Evolutionary conservation across 2,888 invertebrate genomes (phyloP).

Genomic region (Lepidonotus clava): DNA sequence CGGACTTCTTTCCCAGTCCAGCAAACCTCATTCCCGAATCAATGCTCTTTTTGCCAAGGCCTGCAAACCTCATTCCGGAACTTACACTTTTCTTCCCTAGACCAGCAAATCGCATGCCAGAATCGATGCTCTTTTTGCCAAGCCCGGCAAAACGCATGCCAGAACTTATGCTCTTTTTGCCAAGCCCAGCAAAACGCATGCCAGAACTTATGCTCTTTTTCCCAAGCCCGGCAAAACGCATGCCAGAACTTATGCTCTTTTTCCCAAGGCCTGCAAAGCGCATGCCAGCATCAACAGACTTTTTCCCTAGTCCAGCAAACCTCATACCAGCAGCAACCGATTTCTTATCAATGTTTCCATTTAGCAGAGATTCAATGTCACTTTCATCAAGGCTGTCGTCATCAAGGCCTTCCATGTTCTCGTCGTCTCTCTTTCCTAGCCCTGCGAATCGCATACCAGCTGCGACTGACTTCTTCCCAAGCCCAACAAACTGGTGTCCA

Average conservation of each 20-base stretch:
- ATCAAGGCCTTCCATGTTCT: constrained; percentile 8
- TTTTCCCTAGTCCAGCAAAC: constrained; percentile 53
- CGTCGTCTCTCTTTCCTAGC: constrained; percentile 44
- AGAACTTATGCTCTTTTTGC: constrained; percentile 21
- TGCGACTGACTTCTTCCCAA: constrained; percentile 33
- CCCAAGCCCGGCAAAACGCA: constrained; percentile 50
- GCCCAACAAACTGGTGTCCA: constrained; percentile 20
- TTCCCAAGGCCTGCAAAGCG: constrained; percentile 41
- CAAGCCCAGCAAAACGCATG: constrained; percentile 41
- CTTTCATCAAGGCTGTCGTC: not conserved
- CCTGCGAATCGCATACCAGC: constrained; percentile 53
- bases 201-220: constrained; percentile 2
- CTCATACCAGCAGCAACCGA: constrained; percentile 40
- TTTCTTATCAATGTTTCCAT: constrained; percentile 26
- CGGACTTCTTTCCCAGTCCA: constrained; percentile 48
- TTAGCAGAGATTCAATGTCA: not conserved
- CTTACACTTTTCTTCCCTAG: not conserved
- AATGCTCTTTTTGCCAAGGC: constrained; percentile 45
- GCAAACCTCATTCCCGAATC: constrained; percentile 33
- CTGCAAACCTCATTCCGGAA: constrained; percentile 35
- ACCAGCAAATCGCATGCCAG: constrained; percentile 26
- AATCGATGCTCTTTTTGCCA: constrained; percentile 15
- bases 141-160: constrained; percentile 52
- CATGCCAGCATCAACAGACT: constrained; percentile 25
- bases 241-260: not conserved